Evolutionary conservation across 2,113 vertebrate species (phyloP).

Genomic region (Dendropsophus ebraccatus): DNA sequence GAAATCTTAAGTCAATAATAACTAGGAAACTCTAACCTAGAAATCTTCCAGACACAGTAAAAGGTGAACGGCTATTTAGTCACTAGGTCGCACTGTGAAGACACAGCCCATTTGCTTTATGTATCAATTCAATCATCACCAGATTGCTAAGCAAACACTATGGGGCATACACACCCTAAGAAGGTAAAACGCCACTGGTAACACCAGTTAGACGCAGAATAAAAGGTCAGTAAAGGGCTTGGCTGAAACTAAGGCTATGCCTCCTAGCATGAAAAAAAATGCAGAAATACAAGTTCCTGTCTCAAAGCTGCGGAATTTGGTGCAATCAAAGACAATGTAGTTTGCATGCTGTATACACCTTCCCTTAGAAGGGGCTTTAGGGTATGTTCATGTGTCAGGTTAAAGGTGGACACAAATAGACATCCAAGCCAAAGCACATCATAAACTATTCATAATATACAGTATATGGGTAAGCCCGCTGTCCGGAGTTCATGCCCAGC

Average conservation of each 20-base stretch:
- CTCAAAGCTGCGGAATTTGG: not conserved
- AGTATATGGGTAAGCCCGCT: too few relatives aligned
- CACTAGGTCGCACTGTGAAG: not conserved
- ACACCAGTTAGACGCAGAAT: not conserved
- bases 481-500: not conserved
- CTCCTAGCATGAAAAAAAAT: slow-evolving; percentile 21
- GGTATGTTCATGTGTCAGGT: too few relatives aligned
- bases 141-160: not conserved
- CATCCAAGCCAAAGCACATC: too few relatives aligned
- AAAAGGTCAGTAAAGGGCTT: slow-evolving; percentile 12
- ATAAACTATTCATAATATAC: too few relatives aligned
- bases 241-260: not conserved
- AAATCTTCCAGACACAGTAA: not conserved
- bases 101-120: not conserved
- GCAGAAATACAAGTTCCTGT: slow-evolving; percentile 4
- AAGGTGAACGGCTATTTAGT: not conserved
- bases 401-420: too few relatives aligned
- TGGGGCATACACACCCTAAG: not conserved
- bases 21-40: not conserved
- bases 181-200: not conserved
- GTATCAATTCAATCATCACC: not conserved
- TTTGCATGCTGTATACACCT: too few relatives aligned
- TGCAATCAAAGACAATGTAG: not conserved
- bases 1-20: too few relatives aligned
- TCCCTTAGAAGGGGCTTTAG: too few relatives aligned